phyloP scores from a whole-genome alignment of 1,140 invertebrate genomes.

The Contarinia nasturtii region DNA sequence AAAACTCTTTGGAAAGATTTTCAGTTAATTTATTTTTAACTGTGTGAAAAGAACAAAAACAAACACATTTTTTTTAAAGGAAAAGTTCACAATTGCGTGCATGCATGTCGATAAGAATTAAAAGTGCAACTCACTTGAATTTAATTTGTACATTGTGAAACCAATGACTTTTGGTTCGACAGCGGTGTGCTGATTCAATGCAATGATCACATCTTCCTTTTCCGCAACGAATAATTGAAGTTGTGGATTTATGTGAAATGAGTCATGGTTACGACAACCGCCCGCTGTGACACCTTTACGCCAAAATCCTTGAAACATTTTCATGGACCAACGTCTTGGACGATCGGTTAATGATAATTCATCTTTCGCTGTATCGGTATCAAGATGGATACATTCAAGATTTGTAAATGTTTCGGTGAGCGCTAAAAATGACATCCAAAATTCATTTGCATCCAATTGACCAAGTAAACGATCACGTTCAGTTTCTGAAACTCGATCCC shows the following conservation, averaged over 20 bases:
- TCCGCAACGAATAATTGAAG: slow-evolving; percentile 62
- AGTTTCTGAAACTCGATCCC: slow-evolving; percentile 50
- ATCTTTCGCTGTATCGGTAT: slow-evolving; percentile 65
- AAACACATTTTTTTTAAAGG: background rate
- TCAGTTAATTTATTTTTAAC: slow-evolving; percentile 26
- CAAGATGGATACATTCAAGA: slow-evolving; percentile 72
- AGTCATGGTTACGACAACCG: slow-evolving; percentile 77
- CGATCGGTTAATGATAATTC: slow-evolving; percentile 64
- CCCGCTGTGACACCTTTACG: slow-evolving; percentile 73
- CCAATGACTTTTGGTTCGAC: slow-evolving; percentile 87
- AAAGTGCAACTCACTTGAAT: slow-evolving; percentile 2
- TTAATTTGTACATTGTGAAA: slow-evolving; percentile 69
- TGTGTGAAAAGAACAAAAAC: background rate
- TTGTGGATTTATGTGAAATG: slow-evolving; percentile 87
- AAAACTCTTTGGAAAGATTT: slow-evolving; percentile 53
- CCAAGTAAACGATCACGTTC: slow-evolving; percentile 52
- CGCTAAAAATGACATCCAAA: slow-evolving; percentile 75
- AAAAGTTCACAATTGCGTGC: background rate
- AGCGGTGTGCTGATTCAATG: slow-evolving; percentile 75
- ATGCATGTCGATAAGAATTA: background rate
- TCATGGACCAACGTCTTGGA: slow-evolving; percentile 61
- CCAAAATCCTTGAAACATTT: slow-evolving; percentile 72
- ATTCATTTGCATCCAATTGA: slow-evolving; percentile 55
- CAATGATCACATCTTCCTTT: slow-evolving; percentile 70
- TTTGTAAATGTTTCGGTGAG: slow-evolving; percentile 69